A percentile compares a stretch with the other conserved stretches of the same genome.
phyloP scores from a whole-genome alignment of 2,888 invertebrate species.

The Tetranychus truncatus region DNA sequence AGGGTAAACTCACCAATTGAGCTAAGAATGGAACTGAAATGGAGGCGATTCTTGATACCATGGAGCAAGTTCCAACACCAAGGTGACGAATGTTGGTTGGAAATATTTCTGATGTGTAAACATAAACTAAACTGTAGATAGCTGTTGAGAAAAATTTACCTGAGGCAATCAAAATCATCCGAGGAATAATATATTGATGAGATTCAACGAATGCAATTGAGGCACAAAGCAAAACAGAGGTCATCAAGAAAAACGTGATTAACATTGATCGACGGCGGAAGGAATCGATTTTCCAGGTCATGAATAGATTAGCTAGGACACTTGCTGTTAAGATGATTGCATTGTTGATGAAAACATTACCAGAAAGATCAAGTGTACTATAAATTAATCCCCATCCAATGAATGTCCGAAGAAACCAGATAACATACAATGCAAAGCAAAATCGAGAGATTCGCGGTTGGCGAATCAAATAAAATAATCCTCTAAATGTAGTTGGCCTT shows the following conservation, averaged over 20 bases:
- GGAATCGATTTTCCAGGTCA: neutral
- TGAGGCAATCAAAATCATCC: neutral
- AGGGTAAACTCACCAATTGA: neutral
- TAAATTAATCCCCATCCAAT: neutral
- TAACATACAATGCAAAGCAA: neutral
- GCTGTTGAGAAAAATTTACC: neutral
- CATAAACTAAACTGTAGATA: neutral
- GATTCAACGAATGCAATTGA: neutral
- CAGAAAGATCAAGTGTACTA: constrained; percentile 2
- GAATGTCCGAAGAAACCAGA: constrained; percentile 7
- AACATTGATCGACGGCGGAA: neutral
- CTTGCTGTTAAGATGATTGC: neutral
- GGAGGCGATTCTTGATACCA: constrained; percentile 5
- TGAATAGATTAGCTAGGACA: neutral
- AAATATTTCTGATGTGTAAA: constrained; percentile 7
- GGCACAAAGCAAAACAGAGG: neutral
- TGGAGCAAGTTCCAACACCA: constrained; percentile 6
- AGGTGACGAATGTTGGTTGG: constrained; percentile 14
- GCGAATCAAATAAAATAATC: neutral
- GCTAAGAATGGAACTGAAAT: constrained; percentile 11
- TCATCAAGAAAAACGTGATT: neutral
- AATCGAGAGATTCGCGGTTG: neutral
- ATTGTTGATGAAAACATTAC: constrained; percentile 5
- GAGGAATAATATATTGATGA: constrained; percentile 5
- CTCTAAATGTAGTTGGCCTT: neutral